Evolutionary conservation across 2,888 invertebrate species (phyloP), one percentile per base, ranked within the genome.

Genomic region (Charanyca ferruginea): DNA sequence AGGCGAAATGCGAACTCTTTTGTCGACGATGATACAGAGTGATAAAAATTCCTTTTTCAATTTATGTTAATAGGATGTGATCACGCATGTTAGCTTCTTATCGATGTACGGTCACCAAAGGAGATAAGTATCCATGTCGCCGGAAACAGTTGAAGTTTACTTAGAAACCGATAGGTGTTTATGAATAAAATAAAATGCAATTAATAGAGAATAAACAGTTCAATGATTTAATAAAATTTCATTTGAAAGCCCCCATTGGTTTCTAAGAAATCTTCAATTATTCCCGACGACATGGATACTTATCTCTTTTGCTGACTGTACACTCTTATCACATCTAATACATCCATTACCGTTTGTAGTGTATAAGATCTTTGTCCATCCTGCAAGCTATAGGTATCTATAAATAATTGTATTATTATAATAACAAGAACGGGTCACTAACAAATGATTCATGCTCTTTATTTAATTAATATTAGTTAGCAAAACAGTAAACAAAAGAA

Each of bases 321-420:
- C 9, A n/a, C n/a, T 57, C 22, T 57, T 65, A 57, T 65, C 42
- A 28, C 23, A 47, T 47, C 35, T 42, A 49, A 41, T 20, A 44
- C 22, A 51, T 42, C 9, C 9, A 54, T 41, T 44, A 58, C 28
- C 47, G n/a, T 25, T 44, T 49, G 45, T 57, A 58, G 42, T 73
- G 28, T 47, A 20, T n/a, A 49, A 66, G 73, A 49, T 73, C 66
- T 71, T 73, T 71, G 57, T 53, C 53, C 57, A 44, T 54, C 49
- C 48, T 73, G 32, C 22, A 51, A 28, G 20, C 11, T 52, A 71
- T 73, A 28, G 20, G 9, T 52, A 71, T 73, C 53, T 41, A 22
- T n/a, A 41, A 55, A 72, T 57, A 18, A 59, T n/a, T n/a, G n/a
- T n/a, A n/a, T 66, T 32, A 45, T 52, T 42, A 47, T 35, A 53